phyloP scores from a whole-genome alignment of 2,797 vertebrate species.

The Psittacula echo region DNA sequence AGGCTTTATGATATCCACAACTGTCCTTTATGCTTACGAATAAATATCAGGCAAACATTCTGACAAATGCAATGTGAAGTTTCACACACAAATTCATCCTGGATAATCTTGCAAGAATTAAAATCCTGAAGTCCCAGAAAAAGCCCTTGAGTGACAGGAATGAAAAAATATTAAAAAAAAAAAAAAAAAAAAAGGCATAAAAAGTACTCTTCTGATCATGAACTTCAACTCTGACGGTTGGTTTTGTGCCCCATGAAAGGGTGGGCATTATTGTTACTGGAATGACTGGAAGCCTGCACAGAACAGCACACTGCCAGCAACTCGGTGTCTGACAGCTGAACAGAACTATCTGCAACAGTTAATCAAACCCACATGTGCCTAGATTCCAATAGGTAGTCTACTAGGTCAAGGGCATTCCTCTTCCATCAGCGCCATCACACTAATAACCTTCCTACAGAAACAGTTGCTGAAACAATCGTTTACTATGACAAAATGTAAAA shows the following conservation, averaged over 20 bases:
- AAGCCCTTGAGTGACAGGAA: background rate
- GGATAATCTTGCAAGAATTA: background rate
- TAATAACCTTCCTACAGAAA: constrained; percentile 28
- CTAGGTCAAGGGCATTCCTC: constrained; percentile 70
- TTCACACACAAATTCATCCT: background rate
- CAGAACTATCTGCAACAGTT: background rate
- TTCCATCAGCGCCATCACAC: constrained; percentile 67
- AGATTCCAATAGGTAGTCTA: constrained; percentile 32
- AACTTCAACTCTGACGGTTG: background rate
- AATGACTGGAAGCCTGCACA: background rate
- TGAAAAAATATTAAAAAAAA: background rate
- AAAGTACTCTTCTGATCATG: background rate
- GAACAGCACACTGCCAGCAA: background rate
- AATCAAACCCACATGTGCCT: constrained; percentile 69
- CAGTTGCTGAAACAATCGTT: constrained; percentile 28
- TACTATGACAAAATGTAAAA: constrained; percentile 50
- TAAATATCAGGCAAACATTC: background rate
- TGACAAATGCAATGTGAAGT: background rate
- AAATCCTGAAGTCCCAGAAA: background rate
- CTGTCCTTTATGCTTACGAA: background rate
- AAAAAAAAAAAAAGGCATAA: background rate
- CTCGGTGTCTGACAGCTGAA: constrained; percentile 15
- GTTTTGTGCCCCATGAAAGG: background rate
- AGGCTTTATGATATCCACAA: background rate
- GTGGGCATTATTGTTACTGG: background rate